Evolutionary conservation across 2,797 vertebrate genomes (phyloP).

Genomic region (Urocyon cinereoargenteus): DNA sequence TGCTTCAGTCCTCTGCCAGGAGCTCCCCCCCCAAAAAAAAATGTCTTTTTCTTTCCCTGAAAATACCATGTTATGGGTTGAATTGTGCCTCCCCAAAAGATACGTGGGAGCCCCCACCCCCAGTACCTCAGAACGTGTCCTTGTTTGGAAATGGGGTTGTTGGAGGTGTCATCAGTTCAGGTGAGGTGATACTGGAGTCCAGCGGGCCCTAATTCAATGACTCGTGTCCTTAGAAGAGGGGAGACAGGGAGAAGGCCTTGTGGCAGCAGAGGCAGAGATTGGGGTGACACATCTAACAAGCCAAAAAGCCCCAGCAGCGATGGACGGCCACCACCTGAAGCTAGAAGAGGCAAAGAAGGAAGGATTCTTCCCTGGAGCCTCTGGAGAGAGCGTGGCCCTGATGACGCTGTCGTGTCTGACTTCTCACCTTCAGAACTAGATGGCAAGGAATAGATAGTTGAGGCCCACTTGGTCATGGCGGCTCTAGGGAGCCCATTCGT

Average conservation of each 20-base stretch:
- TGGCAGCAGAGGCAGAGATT: background rate
- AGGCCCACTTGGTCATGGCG: background rate
- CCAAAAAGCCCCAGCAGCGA: background rate
- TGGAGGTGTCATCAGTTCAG: background rate
- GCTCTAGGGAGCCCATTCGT: background rate
- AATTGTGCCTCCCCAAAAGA: background rate
- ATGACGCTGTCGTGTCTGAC: background rate
- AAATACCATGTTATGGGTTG: background rate
- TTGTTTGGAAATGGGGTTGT: background rate
- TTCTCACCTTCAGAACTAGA: background rate
- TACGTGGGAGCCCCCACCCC: background rate
- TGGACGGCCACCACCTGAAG: background rate
- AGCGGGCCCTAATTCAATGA: background rate
- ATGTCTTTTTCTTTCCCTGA: background rate
- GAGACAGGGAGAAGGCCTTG: background rate
- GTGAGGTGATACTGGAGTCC: background rate
- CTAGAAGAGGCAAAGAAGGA: background rate
- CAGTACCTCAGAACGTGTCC: background rate
- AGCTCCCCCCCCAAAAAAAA: background rate
- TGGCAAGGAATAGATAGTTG: background rate
- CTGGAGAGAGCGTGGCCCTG: background rate
- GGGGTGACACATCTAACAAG: background rate
- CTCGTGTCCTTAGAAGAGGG: background rate
- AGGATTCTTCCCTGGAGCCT: background rate
- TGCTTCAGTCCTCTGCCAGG: background rate